phyloP scores from a whole-genome alignment of 2,797 vertebrate genomes.

The Coregonus sp. region DNA sequence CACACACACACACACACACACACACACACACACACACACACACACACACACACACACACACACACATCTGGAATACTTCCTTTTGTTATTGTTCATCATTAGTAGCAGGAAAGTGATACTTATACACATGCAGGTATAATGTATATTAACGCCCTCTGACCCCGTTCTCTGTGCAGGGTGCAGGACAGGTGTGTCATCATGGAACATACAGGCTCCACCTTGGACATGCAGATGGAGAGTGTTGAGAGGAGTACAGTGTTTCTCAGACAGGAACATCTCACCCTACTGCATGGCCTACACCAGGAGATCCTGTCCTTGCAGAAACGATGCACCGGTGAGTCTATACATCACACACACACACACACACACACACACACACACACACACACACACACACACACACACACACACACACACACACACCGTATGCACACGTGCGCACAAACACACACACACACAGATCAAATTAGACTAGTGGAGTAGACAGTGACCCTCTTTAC shows the following conservation, averaged over 20 bases:
- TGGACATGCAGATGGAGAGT: slow-evolving; percentile 88
- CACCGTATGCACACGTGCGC: neutral
- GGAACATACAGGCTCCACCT: slow-evolving; percentile 77
- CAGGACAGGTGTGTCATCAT: slow-evolving; percentile 65
- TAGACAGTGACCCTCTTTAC: slow-evolving; percentile 41
- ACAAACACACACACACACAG: neutral
- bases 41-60: neutral
- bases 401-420: neutral
- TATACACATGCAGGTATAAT: neutral
- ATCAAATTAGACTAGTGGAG: slow-evolving; percentile 32
- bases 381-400: neutral
- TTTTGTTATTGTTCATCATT: neutral
- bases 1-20: neutral
- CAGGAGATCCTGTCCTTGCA: slow-evolving; percentile 94
- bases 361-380: neutral
- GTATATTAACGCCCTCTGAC: neutral
- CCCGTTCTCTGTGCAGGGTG: slow-evolving; percentile 14
- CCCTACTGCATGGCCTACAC: slow-evolving; percentile 90
- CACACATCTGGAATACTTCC: neutral
- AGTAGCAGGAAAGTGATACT: neutral
- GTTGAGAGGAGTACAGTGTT: slow-evolving; percentile 92
- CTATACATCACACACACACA: neutral
- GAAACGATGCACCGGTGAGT: slow-evolving; percentile 93
- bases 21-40: neutral
- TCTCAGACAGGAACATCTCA: slow-evolving; percentile 92